phyloP scores from a whole-genome alignment of 2,113 vertebrate genomes.

The Raphicerus campestris region DNA sequence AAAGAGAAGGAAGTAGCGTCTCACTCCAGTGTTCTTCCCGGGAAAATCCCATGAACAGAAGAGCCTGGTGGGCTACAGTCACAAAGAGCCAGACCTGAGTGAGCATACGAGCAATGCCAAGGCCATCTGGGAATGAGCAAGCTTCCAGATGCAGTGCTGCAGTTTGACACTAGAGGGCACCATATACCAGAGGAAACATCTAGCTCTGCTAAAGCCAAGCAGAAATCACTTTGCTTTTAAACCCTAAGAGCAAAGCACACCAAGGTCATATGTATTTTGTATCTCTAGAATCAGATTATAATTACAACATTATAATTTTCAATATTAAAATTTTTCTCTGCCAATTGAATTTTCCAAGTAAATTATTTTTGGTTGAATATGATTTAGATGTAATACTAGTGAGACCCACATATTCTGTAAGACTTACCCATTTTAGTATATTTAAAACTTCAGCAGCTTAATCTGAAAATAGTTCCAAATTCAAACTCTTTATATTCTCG shows the following conservation, averaged over 20 bases:
- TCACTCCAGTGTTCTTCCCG: not conserved
- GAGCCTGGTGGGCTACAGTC: not conserved
- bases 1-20: not conserved
- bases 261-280: not conserved
- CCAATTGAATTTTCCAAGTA: not conserved
- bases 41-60: not conserved
- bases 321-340: not conserved
- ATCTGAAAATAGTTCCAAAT: not conserved
- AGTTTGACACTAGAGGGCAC: not conserved
- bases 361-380: not conserved
- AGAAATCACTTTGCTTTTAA: not conserved
- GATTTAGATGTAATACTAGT: not conserved
- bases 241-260: not conserved
- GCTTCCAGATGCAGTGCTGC: not conserved
- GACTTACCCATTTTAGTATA: not conserved
- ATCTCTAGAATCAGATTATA: not conserved
- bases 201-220: not conserved
- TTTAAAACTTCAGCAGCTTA: not conserved
- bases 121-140: not conserved
- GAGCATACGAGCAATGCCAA: not conserved
- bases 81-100: not conserved
- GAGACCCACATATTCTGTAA: not conserved
- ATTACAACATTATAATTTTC: not conserved
- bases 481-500: not conserved
- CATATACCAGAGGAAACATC: constrained; percentile 12